Base-by-base conservation (phyloP, 2,888 invertebrate genomes). In the Noctua comes region DNA sequence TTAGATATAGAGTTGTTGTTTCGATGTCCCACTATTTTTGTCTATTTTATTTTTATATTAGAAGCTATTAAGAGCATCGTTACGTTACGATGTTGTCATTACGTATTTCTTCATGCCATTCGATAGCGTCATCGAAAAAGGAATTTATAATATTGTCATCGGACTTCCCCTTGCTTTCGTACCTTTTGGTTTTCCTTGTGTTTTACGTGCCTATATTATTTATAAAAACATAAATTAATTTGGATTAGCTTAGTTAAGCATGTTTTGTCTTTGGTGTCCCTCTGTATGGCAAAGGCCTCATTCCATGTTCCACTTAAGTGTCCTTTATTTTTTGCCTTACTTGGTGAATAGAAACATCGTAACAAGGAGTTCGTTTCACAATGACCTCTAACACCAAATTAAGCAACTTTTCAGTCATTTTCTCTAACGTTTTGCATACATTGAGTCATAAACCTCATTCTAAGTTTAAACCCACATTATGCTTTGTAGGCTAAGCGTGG, bases 81-180 rank as follows among this genome's bases (percentile, higher is more conserved):
- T 73, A 76, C 59, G 27, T 16, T 27, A 31, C 57, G 16, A 57
- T 51, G 57, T 43, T 21, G 48, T 10, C 57, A 51, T 83, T 86
- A 77, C 84, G 72, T 83, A 76, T 79, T 43, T 48, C 36, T 69
- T 48, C 40, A 73, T 72, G 27, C 51, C 64, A 43, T 36, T 65
- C 51, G 48, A 57, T 76, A 76, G 24, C 68, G 88, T 86, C 80
- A 79, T 84, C 62, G 8, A 75, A 83, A 85, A 76, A 71, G 74
- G 75, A 71, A 82, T 87, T 73, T 74, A 79, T 77, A 76, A 64
- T 36, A 68, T 76, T 72, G 57, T 54, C 59, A 81, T 76, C 16
- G 80, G 81, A 79, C 64, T 86, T 86, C 77, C 81, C 84, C 77
- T 76, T 68, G 68, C 79, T 88, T 86, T 88, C 64, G 57, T 54